Evolutionary conservation across 2,113 vertebrate species (phyloP), one percentile per base, ranked within the genome.

Genomic region (Climacteris rufus): DNA sequence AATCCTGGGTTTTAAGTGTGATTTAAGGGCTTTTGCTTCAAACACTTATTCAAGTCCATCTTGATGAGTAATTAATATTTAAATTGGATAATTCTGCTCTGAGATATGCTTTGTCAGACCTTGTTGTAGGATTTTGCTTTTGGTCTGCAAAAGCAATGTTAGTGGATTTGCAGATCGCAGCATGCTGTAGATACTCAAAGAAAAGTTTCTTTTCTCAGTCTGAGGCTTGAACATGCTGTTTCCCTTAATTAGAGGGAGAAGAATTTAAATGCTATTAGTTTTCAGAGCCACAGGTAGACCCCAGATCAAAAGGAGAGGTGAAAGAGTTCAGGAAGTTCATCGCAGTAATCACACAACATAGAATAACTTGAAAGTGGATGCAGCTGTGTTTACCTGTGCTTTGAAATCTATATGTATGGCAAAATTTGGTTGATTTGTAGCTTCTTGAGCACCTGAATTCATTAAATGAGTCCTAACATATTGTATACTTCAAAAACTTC

Each of bases 11-110:
- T 93, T 93, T 42, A 63, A 77, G 53, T 84, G 76, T 37, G 63
- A 71, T 91, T 96, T 92, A 93, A 94, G 57, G 71, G 59, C 68
- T 91, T 90, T 93, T 77, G 64, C 57, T 87, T 94, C 64, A 90
- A 56, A 71, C 7, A 5, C 21, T 78, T 64, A 22, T 44, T 81
- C 27, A 83, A 87, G 61, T 94, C 76, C 49, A 11, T 47, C 68
- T 72, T 89, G 92, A 91, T 93, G 33, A 92, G 82, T 88, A 94
- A 95, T 95, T 97, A 96, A 94, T 91, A 87, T 68, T 94, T 83
- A 88, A 90, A 76, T 96, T 2, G 5, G 71, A 57, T 96, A 95
- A 90, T 88, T 83, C 77, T 87, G 17, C 37, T 82, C 40, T 40
- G 42, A 95, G 74, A 74, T 65, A 60, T 37, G 70, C 57, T 89